Evolutionary conservation across 2,888 invertebrate genomes (phyloP).

Genomic region (Drosophila merina): DNA sequence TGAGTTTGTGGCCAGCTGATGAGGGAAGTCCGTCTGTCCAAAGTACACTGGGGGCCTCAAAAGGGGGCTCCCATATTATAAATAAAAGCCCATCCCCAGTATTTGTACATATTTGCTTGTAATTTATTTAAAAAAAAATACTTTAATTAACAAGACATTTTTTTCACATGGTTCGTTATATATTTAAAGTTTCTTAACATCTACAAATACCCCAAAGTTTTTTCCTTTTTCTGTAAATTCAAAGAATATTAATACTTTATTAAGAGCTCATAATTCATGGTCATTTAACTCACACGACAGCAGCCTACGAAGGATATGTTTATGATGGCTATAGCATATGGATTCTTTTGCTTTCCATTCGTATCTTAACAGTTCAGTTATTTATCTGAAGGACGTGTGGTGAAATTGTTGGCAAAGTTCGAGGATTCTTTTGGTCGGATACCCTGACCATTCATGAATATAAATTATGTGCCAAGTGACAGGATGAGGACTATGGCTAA

Average conservation of each 20-base stretch:
- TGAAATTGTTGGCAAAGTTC: neutral
- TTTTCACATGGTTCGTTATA: too few species aligned
- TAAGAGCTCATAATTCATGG: slow-evolving; percentile 63
- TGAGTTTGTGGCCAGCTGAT: slow-evolving; percentile 29
- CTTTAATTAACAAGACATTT: too few species aligned
- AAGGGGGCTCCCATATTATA: too few species aligned
- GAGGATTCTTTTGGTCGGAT: neutral
- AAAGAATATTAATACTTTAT: neutral
- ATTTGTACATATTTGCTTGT: too few species aligned
- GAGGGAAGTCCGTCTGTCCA: neutral
- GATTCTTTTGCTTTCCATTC: slow-evolving; percentile 34
- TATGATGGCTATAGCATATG: slow-evolving; percentile 57
- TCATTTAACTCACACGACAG: slow-evolving; percentile 49
- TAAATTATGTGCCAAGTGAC: slow-evolving; percentile 38
- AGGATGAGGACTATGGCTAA: slow-evolving; percentile 35
- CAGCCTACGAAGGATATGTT: neutral
- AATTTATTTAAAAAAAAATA: too few species aligned
- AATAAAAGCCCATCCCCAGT: too few species aligned
- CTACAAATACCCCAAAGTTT: too few species aligned
- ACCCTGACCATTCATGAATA: slow-evolving; percentile 39
- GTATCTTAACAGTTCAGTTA: slow-evolving; percentile 25
- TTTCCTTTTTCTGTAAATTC: too few species aligned
- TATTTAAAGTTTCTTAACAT: too few species aligned
- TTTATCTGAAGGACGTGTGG: slow-evolving; percentile 28
- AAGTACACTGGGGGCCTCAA: too few species aligned